These are phyloP conservation scores for Sardinella longiceps DNA, from an alignment of 2,797 vertebrate genomes.

Conservation along the genomic window DNA sequence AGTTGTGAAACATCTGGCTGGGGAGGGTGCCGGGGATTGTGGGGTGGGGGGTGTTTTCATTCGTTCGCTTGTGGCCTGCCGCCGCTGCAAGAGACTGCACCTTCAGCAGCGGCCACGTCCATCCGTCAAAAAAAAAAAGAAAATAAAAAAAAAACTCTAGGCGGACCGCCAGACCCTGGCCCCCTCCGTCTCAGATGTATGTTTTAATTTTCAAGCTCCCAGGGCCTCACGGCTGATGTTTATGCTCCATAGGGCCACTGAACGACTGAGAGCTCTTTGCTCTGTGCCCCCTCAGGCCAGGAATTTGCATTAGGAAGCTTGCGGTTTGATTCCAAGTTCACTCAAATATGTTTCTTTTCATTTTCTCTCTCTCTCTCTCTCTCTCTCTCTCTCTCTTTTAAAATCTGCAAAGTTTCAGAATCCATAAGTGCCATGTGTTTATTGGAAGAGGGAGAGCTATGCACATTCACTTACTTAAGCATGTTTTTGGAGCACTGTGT, in stretches of 20 bases:
- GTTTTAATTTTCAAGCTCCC: background rate
- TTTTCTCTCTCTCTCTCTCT: too few relatives aligned
- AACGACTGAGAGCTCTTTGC: background rate
- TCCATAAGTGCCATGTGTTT: background rate
- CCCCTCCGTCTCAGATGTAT: background rate
- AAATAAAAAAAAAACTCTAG: too few relatives aligned
- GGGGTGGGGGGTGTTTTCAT: slow-evolving; percentile 30
- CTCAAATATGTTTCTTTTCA: background rate
- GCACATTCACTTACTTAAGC: background rate
- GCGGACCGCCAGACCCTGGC: background rate
- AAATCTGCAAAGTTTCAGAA: background rate
- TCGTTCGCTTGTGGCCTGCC: background rate
- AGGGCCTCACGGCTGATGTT: background rate
- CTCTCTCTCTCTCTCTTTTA: background rate
- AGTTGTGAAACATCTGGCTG: slow-evolving; percentile 45
- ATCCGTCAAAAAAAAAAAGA: too few relatives aligned
- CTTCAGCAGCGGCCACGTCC: background rate
- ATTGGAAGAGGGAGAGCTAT: background rate
- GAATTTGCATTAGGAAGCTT: slow-evolving; percentile 21
- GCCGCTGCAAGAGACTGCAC: background rate
- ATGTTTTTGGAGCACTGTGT: background rate
- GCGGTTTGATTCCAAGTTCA: background rate
- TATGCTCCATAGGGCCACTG: background rate
- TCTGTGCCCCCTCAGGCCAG: background rate
- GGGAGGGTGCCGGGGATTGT: slow-evolving; percentile 19